A percentile compares a stretch with the other conserved stretches of the same genome.
These are phyloP conservation scores for Leucozona laternaria DNA, from an alignment of 2,888 invertebrate species.

Conservation along the genomic window DNA sequence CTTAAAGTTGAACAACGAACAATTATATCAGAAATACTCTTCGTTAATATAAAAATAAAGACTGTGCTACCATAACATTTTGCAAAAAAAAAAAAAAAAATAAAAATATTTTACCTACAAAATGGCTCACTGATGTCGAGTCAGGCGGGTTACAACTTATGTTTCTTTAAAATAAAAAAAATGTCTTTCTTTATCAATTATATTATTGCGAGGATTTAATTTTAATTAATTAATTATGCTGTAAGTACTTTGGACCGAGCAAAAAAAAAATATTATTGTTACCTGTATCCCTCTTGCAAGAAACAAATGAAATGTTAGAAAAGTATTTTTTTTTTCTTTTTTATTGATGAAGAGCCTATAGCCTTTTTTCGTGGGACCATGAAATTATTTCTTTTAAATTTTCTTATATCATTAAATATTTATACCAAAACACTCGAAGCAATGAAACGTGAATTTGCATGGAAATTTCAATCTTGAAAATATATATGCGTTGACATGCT, in stretches of 20 bases:
- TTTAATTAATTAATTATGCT: background rate
- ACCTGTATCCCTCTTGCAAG: background rate
- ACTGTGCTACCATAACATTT: background rate
- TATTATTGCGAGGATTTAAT: background rate
- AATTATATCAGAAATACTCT: background rate
- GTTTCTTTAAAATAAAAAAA: background rate
- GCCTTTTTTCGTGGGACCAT: background rate
- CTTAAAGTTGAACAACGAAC: background rate
- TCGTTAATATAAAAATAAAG: background rate
- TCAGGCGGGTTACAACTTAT: background rate
- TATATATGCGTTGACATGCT: background rate
- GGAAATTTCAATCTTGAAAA: background rate
- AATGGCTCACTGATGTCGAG: background rate
- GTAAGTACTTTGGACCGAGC: background rate
- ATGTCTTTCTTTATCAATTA: background rate
- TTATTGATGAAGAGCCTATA: background rate
- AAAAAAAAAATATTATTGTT: background rate
- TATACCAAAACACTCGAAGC: constrained; percentile 1
- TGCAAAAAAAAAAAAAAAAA: background rate
- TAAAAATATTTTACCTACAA: background rate
- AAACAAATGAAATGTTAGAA: background rate
- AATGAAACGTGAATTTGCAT: constrained; percentile 8
- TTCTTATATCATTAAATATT: background rate
- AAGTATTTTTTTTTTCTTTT: background rate
- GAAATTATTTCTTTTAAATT: background rate